Conservation (phyloP, 2,888 invertebrate species). For the Pseudolycoriella hygida region DNA sequence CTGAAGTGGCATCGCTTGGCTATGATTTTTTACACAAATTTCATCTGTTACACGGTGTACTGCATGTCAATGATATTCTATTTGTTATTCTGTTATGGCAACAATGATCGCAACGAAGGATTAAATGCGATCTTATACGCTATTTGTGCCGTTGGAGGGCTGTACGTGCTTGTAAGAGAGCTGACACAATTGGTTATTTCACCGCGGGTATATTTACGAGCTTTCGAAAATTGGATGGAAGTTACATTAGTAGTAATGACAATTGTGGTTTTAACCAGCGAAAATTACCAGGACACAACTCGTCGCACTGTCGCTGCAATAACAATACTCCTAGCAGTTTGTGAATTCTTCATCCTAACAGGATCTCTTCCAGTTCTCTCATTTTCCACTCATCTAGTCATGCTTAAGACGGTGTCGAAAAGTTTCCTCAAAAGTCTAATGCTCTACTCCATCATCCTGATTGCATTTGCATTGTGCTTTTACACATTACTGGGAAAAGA, state of each 20-base stretch:
- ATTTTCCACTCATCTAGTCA: slow-evolving; percentile 65
- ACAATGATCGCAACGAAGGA: slow-evolving; percentile 27
- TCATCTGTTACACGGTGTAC: slow-evolving; percentile 50
- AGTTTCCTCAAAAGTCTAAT: slow-evolving; percentile 67
- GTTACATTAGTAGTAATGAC: slow-evolving; percentile 44
- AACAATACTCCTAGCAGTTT: slow-evolving; percentile 54
- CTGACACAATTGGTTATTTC: slow-evolving; percentile 52
- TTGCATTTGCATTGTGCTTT: slow-evolving; percentile 69
- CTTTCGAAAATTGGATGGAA: slow-evolving; percentile 60
- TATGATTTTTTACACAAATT: slow-evolving; percentile 52
- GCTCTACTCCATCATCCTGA: slow-evolving; percentile 62
- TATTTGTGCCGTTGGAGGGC: slow-evolving; percentile 37
- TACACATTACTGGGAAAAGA: slow-evolving; percentile 51
- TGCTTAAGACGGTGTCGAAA: slow-evolving; percentile 62
- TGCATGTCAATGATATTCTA: slow-evolving; percentile 49
- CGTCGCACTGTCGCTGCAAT: slow-evolving; percentile 52
- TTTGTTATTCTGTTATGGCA: slow-evolving; percentile 45
- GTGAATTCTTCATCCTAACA: slow-evolving; percentile 58
- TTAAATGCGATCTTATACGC: slow-evolving; percentile 32
- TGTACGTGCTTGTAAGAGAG: slow-evolving; percentile 46
- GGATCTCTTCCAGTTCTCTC: slow-evolving; percentile 52
- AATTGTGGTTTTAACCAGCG: slow-evolving; percentile 37
- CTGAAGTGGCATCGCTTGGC: slow-evolving; percentile 67
- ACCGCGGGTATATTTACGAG: slow-evolving; percentile 44
- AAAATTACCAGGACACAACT: slow-evolving; percentile 32